Conservation (phyloP, 1,140 invertebrate species). For the Drosophila biarmipes region DNA sequence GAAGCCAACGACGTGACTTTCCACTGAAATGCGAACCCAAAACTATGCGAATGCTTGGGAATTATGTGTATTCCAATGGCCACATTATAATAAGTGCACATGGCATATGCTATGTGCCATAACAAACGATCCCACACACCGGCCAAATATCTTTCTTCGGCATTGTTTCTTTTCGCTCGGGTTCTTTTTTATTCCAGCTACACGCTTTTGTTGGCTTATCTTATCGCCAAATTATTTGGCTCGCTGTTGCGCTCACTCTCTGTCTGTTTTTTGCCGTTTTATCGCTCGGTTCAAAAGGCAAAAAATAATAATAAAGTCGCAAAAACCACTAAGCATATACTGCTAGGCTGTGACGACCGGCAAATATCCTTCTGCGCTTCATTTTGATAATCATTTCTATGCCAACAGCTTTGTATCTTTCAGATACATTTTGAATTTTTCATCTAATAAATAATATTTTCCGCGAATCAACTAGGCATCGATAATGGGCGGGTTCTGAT, state of each 20-base stretch:
- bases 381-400: neutral
- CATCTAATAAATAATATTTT: neutral
- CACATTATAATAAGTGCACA: slow-evolving; percentile 40
- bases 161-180: slow-evolving; percentile 11
- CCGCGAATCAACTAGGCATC: neutral
- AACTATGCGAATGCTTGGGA: slow-evolving; percentile 43
- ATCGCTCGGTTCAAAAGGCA: slow-evolving; percentile 67
- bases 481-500: neutral
- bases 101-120: slow-evolving; percentile 9
- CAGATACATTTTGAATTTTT: neutral
- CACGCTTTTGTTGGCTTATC: slow-evolving; percentile 64
- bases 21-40: slow-evolving; percentile 70
- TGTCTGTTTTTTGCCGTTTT: slow-evolving; percentile 49
- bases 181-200: slow-evolving; percentile 19
- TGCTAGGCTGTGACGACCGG: slow-evolving; percentile 14
- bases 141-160: slow-evolving; percentile 17
- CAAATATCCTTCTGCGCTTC: slow-evolving; percentile 2
- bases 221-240: slow-evolving; percentile 62
- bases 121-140: slow-evolving; percentile 9
- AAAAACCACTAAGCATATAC: slow-evolving; percentile 30
- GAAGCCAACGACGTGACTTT: slow-evolving; percentile 84
- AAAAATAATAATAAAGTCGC: slow-evolving; percentile 57
- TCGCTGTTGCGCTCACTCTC: slow-evolving; percentile 6
- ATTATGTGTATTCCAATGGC: slow-evolving; percentile 50
- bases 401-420: too few relatives aligned